Base-by-base conservation (phyloP, 2,797 vertebrate species). In the Emys orbicularis region DNA sequence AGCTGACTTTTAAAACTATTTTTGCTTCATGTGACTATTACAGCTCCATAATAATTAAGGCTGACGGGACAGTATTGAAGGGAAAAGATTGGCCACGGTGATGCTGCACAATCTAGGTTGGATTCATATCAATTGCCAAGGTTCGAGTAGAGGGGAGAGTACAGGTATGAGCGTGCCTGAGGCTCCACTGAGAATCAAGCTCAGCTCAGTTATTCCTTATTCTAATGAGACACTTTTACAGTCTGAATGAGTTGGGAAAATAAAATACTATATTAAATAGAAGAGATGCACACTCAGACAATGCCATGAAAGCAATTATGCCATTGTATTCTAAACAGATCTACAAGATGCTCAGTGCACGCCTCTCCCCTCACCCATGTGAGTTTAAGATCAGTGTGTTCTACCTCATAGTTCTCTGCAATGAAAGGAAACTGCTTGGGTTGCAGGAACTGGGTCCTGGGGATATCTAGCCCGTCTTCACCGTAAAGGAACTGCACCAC, bases 401-500 rank as follows among this genome's bases (percentile, higher is more conserved):
- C 1, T 97, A 99, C 99, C 99, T 99, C 98, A 5, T 98, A 99
- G 98, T 99, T 99, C 81, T 99, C 98, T 96, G 99, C 98, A 57
- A 99, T 99, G 97, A 99, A 99, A 54, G 99, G 98, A 89, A 99
- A 99, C 98, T 99, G 99, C 88, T 98, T 97, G 0, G 98, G 98
- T 91, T 99, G 99, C 19, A 99, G 98, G 93, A 99, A 99, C 92
- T 98, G 99, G 5, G 99, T 99, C 98, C 99, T 99, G 65, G 99
- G 99, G 90, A 99, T 98, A 92, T 99, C 99, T 83, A 99, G 98
- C 1, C 99, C 99, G 0, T 99, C 99, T 96, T 99, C 99, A 13
- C 99, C 99, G 0, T 99, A 99, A 1, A 99, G 98, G 97, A 99
- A 99, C 98, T 99, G 99, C 50, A 99, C 98, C 94, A 99, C 99